Base-by-base conservation (phyloP, 64 coral and sea anemone species). In the Exaiptasia diaphana region DNA sequence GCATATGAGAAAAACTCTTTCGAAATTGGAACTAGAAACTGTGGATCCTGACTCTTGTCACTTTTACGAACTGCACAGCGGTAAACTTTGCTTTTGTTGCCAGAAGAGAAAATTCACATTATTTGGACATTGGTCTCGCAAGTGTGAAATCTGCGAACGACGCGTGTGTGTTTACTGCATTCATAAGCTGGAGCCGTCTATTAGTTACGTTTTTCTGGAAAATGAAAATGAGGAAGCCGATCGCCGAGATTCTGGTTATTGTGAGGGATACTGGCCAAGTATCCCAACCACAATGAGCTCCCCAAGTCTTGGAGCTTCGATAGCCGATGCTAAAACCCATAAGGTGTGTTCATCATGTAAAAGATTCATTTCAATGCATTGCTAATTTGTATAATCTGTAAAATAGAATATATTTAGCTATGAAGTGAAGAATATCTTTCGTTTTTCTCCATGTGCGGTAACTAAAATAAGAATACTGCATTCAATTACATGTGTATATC, bases 41-140 rank as follows among this genome's bases (percentile, higher is more conserved):
- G 3, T 73, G 38, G 33, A 42, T n/a, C 69, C 69, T 21, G 69
- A 73, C 10, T 34, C 39, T 15, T 40, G 20, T 25, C 4, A 29
- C 21, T 73, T 44, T 40, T 28, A 49, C 32, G 43, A 49, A 2
- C 15, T 73, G 69, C 38, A 13, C 69, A 44, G 1, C 15, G 69
- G 69, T 3, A 41, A 73, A 73, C 23, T 73, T 11, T 73, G 69
- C 39, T 73, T 44, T 4, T 73, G 69, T 23, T 73, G 69, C 20
- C 69, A 49, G 6, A 73, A 73, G 27, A 42, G 69, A 31, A 73
- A 73, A 23, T 73, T 73, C 4, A 41, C 69, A 34, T 26, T 73
- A 73, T 73, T 73, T 73, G 69, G 69, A 41, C 28, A 46, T 7
- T 73, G 69, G 69, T 73, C 69, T 29, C 69, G 69, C 17, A 24